phyloP scores from a whole-genome alignment of 1,140 invertebrate species.

The Campoletis sonorensis region DNA sequence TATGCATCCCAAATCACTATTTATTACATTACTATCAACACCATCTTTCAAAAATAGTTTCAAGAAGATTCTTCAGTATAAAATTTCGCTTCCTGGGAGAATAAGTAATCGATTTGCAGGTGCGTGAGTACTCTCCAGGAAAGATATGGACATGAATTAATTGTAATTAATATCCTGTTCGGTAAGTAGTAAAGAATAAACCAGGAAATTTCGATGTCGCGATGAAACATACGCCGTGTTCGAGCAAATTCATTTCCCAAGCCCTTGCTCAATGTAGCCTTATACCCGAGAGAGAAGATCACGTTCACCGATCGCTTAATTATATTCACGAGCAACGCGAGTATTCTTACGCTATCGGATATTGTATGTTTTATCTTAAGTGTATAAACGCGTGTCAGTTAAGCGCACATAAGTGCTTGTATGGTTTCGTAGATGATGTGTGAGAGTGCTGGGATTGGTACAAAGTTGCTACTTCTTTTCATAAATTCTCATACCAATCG shows the following conservation, averaged over 20 bases:
- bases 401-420: not conserved
- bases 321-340: constrained; percentile 12
- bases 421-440: not conserved
- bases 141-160: not conserved
- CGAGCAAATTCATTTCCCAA: not conserved
- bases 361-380: not conserved
- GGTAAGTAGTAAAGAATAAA: not conserved
- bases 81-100: not conserved
- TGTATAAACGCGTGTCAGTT: not conserved
- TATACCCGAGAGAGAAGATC: not conserved
- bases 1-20: not conserved
- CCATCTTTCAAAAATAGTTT: not conserved
- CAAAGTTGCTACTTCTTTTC: not conserved
- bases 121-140: not conserved
- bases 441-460: not conserved
- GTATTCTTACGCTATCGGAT: constrained; percentile 24
- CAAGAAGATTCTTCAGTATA: not conserved
- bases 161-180: constrained; percentile 4
- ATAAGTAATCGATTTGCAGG: constrained; percentile 1
- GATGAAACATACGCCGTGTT: not conserved
- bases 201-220: constrained; percentile 10
- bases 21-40: not conserved
- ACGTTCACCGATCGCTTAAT: constrained; percentile 21
- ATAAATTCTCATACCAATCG: not conserved
- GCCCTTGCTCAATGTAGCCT: not conserved